Evolutionary conservation across 2,888 invertebrate species (phyloP).

Genomic region (Tiphia femorata): DNA sequence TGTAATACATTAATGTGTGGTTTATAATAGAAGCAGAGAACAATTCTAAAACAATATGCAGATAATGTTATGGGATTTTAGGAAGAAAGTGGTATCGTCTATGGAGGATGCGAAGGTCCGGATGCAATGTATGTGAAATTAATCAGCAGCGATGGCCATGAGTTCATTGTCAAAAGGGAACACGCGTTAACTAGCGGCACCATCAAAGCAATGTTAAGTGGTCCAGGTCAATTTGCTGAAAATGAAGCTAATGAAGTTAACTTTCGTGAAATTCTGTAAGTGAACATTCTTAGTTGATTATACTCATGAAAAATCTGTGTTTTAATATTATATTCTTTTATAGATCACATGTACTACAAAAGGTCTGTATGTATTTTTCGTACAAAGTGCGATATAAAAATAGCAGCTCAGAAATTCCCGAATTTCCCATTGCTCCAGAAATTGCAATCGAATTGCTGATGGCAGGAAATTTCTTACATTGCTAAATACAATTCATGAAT

Average conservation of each 20-base stretch:
- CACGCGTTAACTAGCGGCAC: slow-evolving; percentile 98
- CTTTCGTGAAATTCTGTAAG: slow-evolving; percentile 98
- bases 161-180: slow-evolving; percentile 97
- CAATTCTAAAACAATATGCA: not conserved
- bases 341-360: slow-evolving; percentile 97
- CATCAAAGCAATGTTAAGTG: slow-evolving; percentile 98
- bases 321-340: slow-evolving; percentile 53
- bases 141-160: slow-evolving; percentile 97
- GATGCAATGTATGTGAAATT: slow-evolving; percentile 99
- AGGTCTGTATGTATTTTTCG: slow-evolving; percentile 99
- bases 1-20: not conserved
- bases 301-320: not conserved
- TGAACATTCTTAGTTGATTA: slow-evolving; percentile 43
- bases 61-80: slow-evolving; percentile 33
- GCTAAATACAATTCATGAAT: slow-evolving; percentile 73
- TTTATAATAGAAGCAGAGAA: not conserved
- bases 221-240: slow-evolving; percentile 98
- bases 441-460: slow-evolving; percentile 97
- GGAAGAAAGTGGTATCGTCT: slow-evolving; percentile 77
- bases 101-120: slow-evolving; percentile 97
- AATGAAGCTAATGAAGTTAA: slow-evolving; percentile 99
- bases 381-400: slow-evolving; percentile 99
- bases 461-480: slow-evolving; percentile 99
- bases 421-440: slow-evolving; percentile 98
- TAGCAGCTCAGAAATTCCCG: slow-evolving; percentile 99